Percentiles rank a stretch among this genome's conserved stretches.
These are phyloP conservation scores for Aulostomus chinensis DNA, from an alignment of 2,797 vertebrate species.

Conservation along the genomic window DNA sequence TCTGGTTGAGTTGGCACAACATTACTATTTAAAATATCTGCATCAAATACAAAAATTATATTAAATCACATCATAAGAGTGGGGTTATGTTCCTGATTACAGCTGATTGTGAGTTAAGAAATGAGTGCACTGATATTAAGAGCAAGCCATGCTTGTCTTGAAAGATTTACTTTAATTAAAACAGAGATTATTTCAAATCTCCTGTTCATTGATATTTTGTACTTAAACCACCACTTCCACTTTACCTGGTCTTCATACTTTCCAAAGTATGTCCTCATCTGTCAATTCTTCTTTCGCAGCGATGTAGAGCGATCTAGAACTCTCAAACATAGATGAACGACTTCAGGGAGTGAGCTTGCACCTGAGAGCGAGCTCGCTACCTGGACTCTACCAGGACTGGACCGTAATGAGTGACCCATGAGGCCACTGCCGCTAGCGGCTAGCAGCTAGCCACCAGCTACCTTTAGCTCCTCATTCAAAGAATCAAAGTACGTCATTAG, in stretches of 20 bases:
- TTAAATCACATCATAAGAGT: too few species aligned
- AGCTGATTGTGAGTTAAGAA: too few species aligned
- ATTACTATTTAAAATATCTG: too few species aligned
- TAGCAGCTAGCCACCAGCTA: slow-evolving; percentile 6
- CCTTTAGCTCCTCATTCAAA: slow-evolving; percentile 29
- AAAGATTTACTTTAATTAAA: too few species aligned
- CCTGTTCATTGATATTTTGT: too few species aligned
- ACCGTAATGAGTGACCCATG: slow-evolving; percentile 45
- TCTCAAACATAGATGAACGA: slow-evolving; percentile 42
- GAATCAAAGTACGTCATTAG: slow-evolving; percentile 17
- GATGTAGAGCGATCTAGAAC: not conserved
- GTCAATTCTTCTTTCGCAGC: slow-evolving; percentile 7
- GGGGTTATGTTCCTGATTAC: too few species aligned
- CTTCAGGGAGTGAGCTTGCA: slow-evolving; percentile 28
- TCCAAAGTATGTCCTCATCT: slow-evolving; percentile 3
- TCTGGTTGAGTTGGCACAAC: too few species aligned
- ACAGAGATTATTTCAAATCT: too few species aligned
- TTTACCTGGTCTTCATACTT: not conserved
- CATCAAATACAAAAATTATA: too few species aligned
- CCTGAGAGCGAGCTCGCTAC: slow-evolving; percentile 10
- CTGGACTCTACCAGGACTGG: slow-evolving; percentile 31
- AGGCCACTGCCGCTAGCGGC: slow-evolving; percentile 1
- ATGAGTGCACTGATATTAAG: too few species aligned
- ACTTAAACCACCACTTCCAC: too few species aligned
- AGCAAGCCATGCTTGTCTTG: too few species aligned